Conservation (phyloP, 2,797 vertebrate species). For the Thaleichthys pacificus region DNA sequence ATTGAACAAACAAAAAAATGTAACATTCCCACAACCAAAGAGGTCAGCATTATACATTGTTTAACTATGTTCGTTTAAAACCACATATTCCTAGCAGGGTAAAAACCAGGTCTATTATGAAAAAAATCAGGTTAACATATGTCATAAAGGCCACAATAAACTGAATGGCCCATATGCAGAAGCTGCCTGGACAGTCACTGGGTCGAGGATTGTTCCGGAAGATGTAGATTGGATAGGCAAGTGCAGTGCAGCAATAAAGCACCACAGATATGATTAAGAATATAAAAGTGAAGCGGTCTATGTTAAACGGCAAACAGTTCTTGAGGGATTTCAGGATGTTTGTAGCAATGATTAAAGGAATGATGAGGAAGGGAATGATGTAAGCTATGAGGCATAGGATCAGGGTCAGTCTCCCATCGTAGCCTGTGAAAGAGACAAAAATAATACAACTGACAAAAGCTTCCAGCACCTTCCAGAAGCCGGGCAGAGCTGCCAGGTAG, state of each 20-base stretch:
- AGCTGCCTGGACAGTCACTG: slow-evolving; percentile 27
- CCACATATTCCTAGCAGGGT: slow-evolving; percentile 69
- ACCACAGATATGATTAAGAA: slow-evolving; percentile 74
- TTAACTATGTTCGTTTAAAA: slow-evolving; percentile 54
- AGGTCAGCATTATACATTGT: background rate
- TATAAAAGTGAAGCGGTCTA: slow-evolving; percentile 74
- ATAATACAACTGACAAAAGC: slow-evolving; percentile 82
- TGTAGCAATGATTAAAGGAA: slow-evolving; percentile 74
- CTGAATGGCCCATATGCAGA: slow-evolving; percentile 68
- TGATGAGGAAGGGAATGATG: slow-evolving; percentile 77
- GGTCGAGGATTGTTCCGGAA: slow-evolving; percentile 61
- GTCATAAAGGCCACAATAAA: slow-evolving; percentile 80
- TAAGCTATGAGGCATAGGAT: slow-evolving; percentile 78
- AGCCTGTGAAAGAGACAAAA: slow-evolving; percentile 73
- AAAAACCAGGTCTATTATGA: slow-evolving; percentile 76
- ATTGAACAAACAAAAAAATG: background rate
- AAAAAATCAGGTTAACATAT: slow-evolving; percentile 80
- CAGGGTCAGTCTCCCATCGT: slow-evolving; percentile 35
- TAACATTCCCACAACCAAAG: background rate
- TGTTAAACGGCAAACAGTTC: slow-evolving; percentile 65
- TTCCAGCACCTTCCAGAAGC: slow-evolving; percentile 82
- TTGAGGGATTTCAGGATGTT: slow-evolving; percentile 77
- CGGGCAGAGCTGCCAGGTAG: slow-evolving; percentile 78
- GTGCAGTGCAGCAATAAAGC: slow-evolving; percentile 72
- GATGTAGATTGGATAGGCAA: slow-evolving; percentile 78